Percentiles rank a stretch among this genome's conserved stretches.
These are phyloP conservation scores for Gymnopithys bicolor DNA, from an alignment of 2,797 vertebrate genomes.

Conservation along the genomic window DNA sequence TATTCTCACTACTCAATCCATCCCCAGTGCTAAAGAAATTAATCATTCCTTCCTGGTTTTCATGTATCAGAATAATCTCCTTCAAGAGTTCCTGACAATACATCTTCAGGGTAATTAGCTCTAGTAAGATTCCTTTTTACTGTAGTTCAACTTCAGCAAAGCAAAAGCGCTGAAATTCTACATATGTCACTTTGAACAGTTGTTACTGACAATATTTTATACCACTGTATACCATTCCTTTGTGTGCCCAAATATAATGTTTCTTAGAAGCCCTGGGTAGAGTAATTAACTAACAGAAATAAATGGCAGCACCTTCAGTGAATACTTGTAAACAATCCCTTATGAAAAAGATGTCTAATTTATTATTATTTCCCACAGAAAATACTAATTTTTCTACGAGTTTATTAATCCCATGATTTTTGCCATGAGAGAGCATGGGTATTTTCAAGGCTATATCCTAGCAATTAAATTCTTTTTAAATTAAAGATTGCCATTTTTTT, in stretches of 20 bases:
- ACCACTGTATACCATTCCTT: neutral
- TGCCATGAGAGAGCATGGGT: accelerated
- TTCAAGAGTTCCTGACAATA: slow-evolving; percentile 10
- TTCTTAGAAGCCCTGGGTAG: neutral
- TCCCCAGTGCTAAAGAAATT: neutral
- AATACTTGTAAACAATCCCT: neutral
- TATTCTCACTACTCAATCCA: neutral
- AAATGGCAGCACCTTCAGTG: neutral
- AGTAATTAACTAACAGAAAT: neutral
- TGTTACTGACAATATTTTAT: neutral
- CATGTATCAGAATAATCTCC: slow-evolving; percentile 9
- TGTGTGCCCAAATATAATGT: neutral
- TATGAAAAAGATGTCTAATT: neutral
- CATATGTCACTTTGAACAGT: neutral
- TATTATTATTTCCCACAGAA: neutral
- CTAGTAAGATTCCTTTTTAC: neutral
- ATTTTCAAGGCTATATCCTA: neutral
- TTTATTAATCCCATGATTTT: neutral
- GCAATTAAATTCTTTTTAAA: neutral
- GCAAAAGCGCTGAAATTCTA: neutral
- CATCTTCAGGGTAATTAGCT: neutral
- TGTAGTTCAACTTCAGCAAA: slow-evolving; percentile 4
- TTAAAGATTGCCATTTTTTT: neutral
- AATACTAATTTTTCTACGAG: neutral
- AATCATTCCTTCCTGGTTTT: slow-evolving; percentile 4